Percentiles rank a stretch among this genome's conserved stretches.
phyloP scores from a whole-genome alignment of 2,797 vertebrate genomes.

The Enteromius radiatus region DNA sequence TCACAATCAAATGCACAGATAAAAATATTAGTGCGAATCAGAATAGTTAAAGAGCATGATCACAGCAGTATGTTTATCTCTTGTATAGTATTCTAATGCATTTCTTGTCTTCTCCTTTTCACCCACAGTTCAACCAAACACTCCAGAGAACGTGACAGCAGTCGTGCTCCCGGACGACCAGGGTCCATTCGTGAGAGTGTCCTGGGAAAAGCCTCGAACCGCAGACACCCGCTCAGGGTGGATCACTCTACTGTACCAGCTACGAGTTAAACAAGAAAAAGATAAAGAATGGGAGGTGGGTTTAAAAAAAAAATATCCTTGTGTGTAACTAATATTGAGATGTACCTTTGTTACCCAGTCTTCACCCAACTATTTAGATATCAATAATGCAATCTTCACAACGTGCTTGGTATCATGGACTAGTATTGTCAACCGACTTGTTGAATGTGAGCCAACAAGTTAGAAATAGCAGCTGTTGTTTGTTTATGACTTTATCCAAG shows the following conservation, averaged over 20 bases:
- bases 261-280: slow-evolving; percentile 82
- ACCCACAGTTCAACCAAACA: slow-evolving; percentile 86
- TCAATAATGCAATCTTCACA: background rate
- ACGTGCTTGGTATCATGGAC: background rate
- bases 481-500: slow-evolving; percentile 16
- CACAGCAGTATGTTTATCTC: background rate
- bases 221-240: slow-evolving; percentile 90
- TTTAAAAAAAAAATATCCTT: background rate
- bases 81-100: background rate
- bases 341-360: background rate
- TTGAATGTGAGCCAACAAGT: background rate
- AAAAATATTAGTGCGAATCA: background rate
- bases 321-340: background rate
- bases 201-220: slow-evolving; percentile 85
- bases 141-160: slow-evolving; percentile 85
- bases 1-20: background rate
- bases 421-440: background rate
- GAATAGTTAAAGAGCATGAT: background rate
- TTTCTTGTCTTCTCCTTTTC: background rate
- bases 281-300: slow-evolving; percentile 87
- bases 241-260: slow-evolving; percentile 91
- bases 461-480: slow-evolving; percentile 13
- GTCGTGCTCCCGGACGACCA: slow-evolving; percentile 74
- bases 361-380: background rate
- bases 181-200: slow-evolving; percentile 81